Evolutionary conservation across 2,888 invertebrate genomes (phyloP).

Genomic region (Nowickia ferox): DNA sequence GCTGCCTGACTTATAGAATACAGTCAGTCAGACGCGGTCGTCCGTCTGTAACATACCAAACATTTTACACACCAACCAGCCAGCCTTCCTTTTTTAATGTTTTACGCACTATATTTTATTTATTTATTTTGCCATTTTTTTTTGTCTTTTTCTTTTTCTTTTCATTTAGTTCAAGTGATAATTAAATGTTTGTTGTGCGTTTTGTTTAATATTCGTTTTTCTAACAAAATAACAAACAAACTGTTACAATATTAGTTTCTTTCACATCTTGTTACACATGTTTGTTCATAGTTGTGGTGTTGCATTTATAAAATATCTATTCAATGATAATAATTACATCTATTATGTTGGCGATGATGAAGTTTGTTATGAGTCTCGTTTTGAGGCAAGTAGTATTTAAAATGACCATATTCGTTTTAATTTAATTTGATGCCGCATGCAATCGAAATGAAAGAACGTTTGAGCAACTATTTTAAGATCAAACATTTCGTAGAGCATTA

Average conservation of each 20-base stretch:
- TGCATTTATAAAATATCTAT: conserved; percentile 67
- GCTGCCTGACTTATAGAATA: conserved; percentile 54
- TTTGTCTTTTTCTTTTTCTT: background rate
- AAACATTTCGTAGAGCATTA: conserved; percentile 39
- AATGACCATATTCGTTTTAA: conserved; percentile 70
- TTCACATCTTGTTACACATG: conserved; percentile 71
- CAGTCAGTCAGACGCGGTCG: background rate
- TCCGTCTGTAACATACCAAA: conserved; percentile 58
- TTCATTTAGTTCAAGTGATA: conserved; percentile 62
- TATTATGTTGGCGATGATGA: conserved; percentile 22
- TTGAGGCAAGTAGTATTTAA: conserved; percentile 53
- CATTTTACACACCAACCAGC: conserved; percentile 30
- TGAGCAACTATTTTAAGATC: conserved; percentile 33
- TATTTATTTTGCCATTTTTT: conserved; percentile 31
- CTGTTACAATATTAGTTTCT: conserved; percentile 70
- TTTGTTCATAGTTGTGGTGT: conserved; percentile 67
- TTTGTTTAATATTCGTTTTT: conserved; percentile 27
- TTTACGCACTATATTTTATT: conserved; percentile 65
- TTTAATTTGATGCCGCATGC: conserved; percentile 61
- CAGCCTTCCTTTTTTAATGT: conserved; percentile 15
- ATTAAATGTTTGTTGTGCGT: conserved; percentile 64
- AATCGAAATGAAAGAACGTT: conserved; percentile 4
- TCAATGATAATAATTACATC: conserved; percentile 43
- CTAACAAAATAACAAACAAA: conserved; percentile 47
- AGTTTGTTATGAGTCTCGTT: conserved; percentile 41